phyloP scores from a whole-genome alignment of 1,140 invertebrate species.

The Drosophila serrata region DNA sequence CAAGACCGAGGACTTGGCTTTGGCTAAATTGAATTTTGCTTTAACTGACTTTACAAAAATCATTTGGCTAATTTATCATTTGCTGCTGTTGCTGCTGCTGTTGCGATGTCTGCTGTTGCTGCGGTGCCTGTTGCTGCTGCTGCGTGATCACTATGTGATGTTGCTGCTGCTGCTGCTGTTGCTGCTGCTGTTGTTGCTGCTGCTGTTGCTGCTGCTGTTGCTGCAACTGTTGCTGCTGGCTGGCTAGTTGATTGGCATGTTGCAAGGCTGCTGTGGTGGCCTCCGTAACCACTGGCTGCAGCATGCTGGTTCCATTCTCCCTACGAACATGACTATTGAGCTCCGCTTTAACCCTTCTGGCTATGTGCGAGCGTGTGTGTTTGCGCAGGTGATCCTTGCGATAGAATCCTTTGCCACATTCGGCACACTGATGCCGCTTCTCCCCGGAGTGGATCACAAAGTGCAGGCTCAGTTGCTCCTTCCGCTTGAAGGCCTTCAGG shows the following conservation, averaged over 20 bases:
- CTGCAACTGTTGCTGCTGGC: slow-evolving; percentile 62
- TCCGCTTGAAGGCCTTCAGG: slow-evolving; percentile 93
- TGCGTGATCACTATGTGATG: slow-evolving; percentile 75
- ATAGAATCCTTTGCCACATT: slow-evolving; percentile 93
- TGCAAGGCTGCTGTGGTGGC: slow-evolving; percentile 72
- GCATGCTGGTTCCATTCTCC: slow-evolving; percentile 79
- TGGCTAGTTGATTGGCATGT: slow-evolving; percentile 69
- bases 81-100: slow-evolving; percentile 72
- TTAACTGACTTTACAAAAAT: slow-evolving; percentile 85
- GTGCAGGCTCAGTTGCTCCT: slow-evolving; percentile 93
- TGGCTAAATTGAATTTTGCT: slow-evolving; percentile 65
- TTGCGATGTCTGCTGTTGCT: slow-evolving; percentile 32
- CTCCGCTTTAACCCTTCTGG: slow-evolving; percentile 92
- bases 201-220: slow-evolving; percentile 69
- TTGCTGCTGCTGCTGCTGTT: slow-evolving; percentile 73
- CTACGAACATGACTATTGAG: slow-evolving; percentile 87
- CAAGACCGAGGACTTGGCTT: slow-evolving; percentile 9
- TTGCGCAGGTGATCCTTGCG: slow-evolving; percentile 92
- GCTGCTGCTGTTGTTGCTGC: slow-evolving; percentile 57
- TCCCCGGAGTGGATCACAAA: slow-evolving; percentile 95
- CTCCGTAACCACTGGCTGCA: slow-evolving; percentile 78
- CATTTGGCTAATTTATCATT: slow-evolving; percentile 85
- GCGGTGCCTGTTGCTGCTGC: slow-evolving; percentile 60
- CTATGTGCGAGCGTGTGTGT: slow-evolving; percentile 93
- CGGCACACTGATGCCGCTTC: slow-evolving; percentile 93